These are phyloP conservation scores for Dendrocincla tyrannina DNA, from an alignment of 2,797 vertebrate genomes.

Conservation along the genomic window DNA sequence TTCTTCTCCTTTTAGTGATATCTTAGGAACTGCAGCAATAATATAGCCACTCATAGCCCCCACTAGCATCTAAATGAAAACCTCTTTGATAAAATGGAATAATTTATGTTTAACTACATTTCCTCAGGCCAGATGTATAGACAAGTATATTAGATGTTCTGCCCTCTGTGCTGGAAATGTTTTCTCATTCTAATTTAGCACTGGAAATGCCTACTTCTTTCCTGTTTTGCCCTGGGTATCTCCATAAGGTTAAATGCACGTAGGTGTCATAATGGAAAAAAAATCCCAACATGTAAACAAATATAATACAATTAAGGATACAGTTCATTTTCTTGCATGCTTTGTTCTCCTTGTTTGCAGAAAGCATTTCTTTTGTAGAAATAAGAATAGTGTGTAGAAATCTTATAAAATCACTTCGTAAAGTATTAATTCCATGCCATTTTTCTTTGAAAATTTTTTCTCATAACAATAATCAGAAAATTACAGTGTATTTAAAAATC, in stretches of 20 bases:
- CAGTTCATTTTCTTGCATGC: neutral
- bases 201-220: neutral
- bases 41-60: neutral
- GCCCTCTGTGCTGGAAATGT: neutral
- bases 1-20: neutral
- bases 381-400: neutral
- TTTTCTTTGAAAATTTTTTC: neutral
- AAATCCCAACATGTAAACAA: neutral
- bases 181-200: neutral
- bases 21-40: constrained; percentile 15
- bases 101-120: constrained; percentile 27
- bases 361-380: neutral
- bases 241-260: neutral
- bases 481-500: neutral
- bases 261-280: neutral
- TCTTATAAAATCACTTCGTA: neutral
- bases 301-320: neutral
- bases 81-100: neutral
- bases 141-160: neutral
- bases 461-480: neutral
- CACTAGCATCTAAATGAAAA: constrained; percentile 24
- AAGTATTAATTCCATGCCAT: neutral
- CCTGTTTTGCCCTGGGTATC: neutral
- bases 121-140: constrained; percentile 3
- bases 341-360: neutral